Percentiles rank a stretch among this genome's conserved stretches.
Conservation (phyloP, 2,797 vertebrate genomes). For the Dendrocincla tyrannina region DNA sequence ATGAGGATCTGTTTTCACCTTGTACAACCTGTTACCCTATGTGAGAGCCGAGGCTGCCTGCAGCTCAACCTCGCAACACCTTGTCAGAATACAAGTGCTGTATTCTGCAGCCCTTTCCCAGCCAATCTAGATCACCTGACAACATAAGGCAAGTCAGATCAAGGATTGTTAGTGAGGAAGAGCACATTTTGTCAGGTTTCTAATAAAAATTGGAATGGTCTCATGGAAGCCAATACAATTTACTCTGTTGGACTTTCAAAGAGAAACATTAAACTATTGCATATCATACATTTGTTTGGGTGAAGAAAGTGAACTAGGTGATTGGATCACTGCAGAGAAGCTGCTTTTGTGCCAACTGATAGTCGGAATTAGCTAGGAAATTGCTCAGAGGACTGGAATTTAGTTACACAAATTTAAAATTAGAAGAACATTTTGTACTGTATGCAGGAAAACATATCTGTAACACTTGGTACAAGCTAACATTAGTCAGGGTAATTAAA, state of each 20-base stretch:
- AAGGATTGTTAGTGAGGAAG: not conserved
- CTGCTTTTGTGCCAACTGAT: constrained; percentile 31
- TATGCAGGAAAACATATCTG: constrained; percentile 76
- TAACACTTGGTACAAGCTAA: constrained; percentile 79
- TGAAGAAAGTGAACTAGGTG: constrained; percentile 32
- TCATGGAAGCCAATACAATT: constrained; percentile 11
- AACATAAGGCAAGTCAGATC: not conserved
- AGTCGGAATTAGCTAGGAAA: constrained; percentile 47
- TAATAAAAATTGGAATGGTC: constrained; percentile 38
- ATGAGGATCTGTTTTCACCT: not conserved
- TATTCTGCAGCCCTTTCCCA: not conserved
- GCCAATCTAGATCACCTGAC: not conserved
- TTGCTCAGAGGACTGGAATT: constrained; percentile 68
- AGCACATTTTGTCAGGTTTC: not conserved
- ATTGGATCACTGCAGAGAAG: not conserved
- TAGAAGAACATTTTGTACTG: constrained; percentile 77
- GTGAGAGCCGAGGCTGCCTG: not conserved
- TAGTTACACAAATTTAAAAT: constrained; percentile 74
- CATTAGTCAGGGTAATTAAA: constrained; percentile 80
- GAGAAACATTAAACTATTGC: not conserved
- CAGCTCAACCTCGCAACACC: not conserved
- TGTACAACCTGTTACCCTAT: not conserved
- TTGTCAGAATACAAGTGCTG: not conserved
- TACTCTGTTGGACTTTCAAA: not conserved
- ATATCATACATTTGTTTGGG: constrained; percentile 8